Base-by-base conservation (phyloP, 2,113 vertebrate species). In the Triplophysa rosa region DNA sequence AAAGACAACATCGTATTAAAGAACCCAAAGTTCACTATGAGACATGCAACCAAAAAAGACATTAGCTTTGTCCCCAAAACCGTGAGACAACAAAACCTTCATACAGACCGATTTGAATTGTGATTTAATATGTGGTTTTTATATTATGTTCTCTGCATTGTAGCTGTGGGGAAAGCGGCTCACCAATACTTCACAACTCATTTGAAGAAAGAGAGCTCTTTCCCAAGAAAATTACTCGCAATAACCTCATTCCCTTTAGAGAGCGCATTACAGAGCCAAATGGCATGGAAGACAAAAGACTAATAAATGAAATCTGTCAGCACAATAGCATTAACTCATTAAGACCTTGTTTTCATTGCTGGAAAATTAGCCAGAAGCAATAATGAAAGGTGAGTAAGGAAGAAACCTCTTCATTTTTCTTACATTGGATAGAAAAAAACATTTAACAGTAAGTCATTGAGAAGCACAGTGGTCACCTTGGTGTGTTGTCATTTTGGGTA, bases 1-100 rank as follows among this genome's bases (percentile, higher is more conserved):
- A 82, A 24, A 75, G 66, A 62, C 1, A 77, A 24, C 58, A 62
- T 45, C 7, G n/a, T 59, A 29, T 17, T 75, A n/a, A 75, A 66
- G 26, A 77, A 62, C 19, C 65, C 24, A n/a, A 64, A 63, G 17
- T 49, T 62, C 29, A 71, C 58, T 24, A 76, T 37, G 29, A 65
- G 19, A 14, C 33, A 66, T 11, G 33, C 58, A 2, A 59, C 26
- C 59, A 24, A 65, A 72, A 69, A 62, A 6, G 71, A 83, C 66
- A 83, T 83, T 49, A 80, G 77, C 72, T 83, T 69, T 65, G 58
- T 77, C 37, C 82, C 82, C 16, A 80, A 70, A 80, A 68, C 33
- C 4, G 77, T 83, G 65, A 64, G 79, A 56, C 9, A 69, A n/a
- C 26, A 52, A 52, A 52, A 67, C 19, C 1, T 14, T n/a, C 5